Evolutionary conservation across 2,113 vertebrate species (phyloP).

Genomic region (Natator depressus): DNA sequence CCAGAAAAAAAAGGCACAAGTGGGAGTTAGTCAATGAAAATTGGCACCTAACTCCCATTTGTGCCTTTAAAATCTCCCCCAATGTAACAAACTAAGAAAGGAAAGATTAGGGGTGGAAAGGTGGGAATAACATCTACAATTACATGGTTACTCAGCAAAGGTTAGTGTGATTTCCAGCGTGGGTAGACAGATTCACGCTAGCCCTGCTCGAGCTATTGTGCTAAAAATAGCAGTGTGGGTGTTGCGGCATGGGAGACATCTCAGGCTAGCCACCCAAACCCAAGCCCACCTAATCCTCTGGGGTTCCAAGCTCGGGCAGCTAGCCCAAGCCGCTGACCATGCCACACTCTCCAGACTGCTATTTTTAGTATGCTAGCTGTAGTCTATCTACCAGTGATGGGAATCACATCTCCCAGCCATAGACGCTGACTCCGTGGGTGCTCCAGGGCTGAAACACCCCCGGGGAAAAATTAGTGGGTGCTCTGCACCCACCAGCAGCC

Average conservation of each 20-base stretch:
- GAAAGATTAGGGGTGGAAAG: neutral
- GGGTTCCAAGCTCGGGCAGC: neutral
- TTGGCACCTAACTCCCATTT: neutral
- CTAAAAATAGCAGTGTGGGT: neutral
- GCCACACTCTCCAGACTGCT: neutral
- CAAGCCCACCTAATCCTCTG: neutral
- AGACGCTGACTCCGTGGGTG: no score
- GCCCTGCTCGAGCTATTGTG: neutral
- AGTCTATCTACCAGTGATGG: neutral
- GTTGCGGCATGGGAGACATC: neutral
- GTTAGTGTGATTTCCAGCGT: neutral
- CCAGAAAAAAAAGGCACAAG: neutral
- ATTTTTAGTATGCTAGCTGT: neutral
- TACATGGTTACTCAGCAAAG: neutral
- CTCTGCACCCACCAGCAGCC: no score
- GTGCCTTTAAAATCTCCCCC: neutral
- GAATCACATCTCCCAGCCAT: neutral
- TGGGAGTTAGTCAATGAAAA: neutral
- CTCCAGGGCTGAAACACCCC: no score
- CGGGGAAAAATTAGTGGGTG: no score
- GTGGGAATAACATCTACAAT: neutral
- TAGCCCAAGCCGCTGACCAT: neutral
- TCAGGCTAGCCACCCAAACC: neutral
- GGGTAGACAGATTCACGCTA: neutral
- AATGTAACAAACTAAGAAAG: neutral